Evolutionary conservation across 2,888 invertebrate genomes (phyloP), one percentile per base, ranked within the genome.

Genomic region (Metellina segmentata): DNA sequence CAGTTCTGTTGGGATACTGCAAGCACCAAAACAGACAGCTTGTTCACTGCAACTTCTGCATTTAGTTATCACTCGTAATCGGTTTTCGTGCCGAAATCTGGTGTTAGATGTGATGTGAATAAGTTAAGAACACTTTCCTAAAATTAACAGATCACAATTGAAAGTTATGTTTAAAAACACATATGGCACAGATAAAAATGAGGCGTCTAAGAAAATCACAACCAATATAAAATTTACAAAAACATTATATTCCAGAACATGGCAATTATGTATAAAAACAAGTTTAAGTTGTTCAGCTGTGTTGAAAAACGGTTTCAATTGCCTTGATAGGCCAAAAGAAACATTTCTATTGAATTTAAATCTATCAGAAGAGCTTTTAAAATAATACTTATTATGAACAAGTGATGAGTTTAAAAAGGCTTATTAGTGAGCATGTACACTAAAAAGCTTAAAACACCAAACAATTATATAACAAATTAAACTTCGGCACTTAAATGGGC

Each of bases 401-500:
- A 61, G 61, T 61, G 61, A 61, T 61, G 61, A 74, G 19, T 19
- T 74, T 20, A 34, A 19, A 74, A 74, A 11, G 19, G 20, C 34
- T 20, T 20, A 19, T 74, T 19, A 11, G 20, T 34, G 34, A 4
- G 34, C 34, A 74, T 20, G 72, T 20, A 74, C 13, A 48, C 49
- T 77, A 34, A 34, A n/a, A 77, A 77, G 77, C 77, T 48, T n/a
- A 11, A 48, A n/a, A 34, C 34, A 34, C 34, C 4, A 34, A 79
- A 61, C n/a, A 70, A 52, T 8, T 74, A 83, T 13, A 53, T 61
- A 74, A 82, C 48, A 70, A 71, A 71, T 16, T 83, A 90, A 61
- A 81, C 70, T 91, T 83, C 87, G 78, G 83, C 91, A 87, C 83
- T 86, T 86, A 48, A 90, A 75, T 83, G 87, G 82, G 78, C 87